Evolutionary conservation across 2,797 vertebrate species (phyloP).

Genomic region (Alca torda): DNA sequence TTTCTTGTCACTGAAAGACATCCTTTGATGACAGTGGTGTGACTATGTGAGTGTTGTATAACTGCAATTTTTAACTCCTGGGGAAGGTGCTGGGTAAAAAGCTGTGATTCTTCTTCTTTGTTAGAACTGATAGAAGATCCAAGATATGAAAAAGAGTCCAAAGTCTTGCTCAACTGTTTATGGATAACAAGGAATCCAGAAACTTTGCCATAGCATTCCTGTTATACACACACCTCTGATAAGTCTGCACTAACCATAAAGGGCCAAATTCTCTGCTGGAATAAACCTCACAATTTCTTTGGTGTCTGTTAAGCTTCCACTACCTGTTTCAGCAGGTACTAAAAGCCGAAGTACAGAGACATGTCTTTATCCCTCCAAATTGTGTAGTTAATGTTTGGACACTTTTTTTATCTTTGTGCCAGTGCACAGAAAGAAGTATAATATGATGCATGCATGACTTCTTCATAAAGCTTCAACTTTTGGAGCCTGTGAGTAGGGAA

Average conservation of each 20-base stretch:
- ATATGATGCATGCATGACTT: background rate
- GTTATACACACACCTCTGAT: background rate
- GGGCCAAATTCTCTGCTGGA: background rate
- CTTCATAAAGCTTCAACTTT: background rate
- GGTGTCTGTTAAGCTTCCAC: background rate
- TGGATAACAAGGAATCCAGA: background rate
- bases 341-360: background rate
- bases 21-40: slow-evolving; percentile 17
- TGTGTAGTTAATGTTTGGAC: background rate
- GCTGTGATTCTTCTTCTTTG: background rate
- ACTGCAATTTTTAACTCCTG: slow-evolving; percentile 30
- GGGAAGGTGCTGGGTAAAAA: slow-evolving; percentile 32
- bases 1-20: slow-evolving; percentile 44
- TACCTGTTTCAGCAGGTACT: background rate
- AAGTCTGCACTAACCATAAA: background rate
- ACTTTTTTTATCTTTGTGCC: background rate
- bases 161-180: slow-evolving; percentile 34
- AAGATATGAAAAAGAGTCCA: background rate
- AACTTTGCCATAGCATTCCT: background rate
- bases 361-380: background rate
- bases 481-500: background rate
- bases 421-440: background rate
- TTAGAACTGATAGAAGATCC: background rate
- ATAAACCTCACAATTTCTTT: background rate
- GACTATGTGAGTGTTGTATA: background rate